These are phyloP conservation scores for Troilus luridus DNA, from an alignment of 2,888 invertebrate genomes.

Conservation along the genomic window DNA sequence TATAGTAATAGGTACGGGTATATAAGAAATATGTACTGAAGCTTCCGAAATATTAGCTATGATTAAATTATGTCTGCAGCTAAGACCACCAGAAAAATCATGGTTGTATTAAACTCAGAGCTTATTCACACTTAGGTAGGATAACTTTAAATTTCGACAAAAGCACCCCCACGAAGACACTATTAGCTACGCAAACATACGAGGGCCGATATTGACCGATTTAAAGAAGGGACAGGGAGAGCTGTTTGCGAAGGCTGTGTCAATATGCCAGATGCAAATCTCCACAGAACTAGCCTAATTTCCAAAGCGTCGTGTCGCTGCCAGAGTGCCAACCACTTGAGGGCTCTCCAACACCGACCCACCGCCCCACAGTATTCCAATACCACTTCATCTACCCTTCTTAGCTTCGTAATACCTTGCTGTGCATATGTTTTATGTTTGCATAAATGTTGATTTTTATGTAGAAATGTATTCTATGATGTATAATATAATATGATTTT, in stretches of 20 bases:
- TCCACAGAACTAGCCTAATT: conserved; percentile 33
- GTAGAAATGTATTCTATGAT: background rate
- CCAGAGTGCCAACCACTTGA: background rate
- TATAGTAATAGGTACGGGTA: no score
- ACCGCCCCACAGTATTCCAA: background rate
- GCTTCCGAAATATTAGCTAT: no score
- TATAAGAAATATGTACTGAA: no score
- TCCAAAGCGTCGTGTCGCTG: background rate
- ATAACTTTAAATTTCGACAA: conserved; percentile 12
- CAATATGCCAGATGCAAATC: conserved; percentile 59
- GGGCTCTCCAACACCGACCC: background rate
- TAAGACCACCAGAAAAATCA: no score
- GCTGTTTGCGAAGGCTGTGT: conserved; percentile 47
- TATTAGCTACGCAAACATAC: background rate
- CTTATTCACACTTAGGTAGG: no score
- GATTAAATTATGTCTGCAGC: no score
- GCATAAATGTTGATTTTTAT: background rate
- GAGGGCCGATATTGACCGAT: conserved; percentile 42
- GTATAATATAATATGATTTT: no score
- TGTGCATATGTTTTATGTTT: background rate
- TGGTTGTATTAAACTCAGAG: background rate
- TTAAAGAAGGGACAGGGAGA: conserved; percentile 51
- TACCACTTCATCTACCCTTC: background rate
- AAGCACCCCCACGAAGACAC: background rate
- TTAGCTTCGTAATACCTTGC: background rate